phyloP scores from a whole-genome alignment of 1,140 invertebrate species.

The Conopomorpha cramerella region DNA sequence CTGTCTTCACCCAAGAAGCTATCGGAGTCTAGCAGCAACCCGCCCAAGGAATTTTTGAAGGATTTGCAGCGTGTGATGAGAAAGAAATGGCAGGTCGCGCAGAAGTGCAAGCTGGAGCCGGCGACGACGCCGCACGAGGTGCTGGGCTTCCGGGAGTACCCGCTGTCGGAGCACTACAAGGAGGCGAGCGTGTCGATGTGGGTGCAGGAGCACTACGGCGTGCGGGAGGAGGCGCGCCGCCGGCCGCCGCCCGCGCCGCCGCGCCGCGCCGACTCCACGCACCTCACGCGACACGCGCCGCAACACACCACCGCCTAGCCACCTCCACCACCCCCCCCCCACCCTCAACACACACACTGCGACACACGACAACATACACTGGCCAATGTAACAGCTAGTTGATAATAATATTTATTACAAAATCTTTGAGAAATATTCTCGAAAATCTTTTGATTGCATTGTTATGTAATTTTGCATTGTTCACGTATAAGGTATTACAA shows the following conservation, averaged over 20 bases:
- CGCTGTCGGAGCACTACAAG: slow-evolving; percentile 71
- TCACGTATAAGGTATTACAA: too few species aligned
- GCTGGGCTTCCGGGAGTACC: slow-evolving; percentile 83
- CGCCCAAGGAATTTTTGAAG: slow-evolving; percentile 81
- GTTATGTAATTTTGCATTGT: too few species aligned
- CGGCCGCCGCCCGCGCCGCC: slow-evolving; percentile 44
- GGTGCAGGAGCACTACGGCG: slow-evolving; percentile 87
- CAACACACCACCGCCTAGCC: slow-evolving; percentile 12
- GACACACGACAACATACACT: too few species aligned
- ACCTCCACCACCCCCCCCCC: too few species aligned
- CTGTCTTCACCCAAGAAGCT: slow-evolving; percentile 76
- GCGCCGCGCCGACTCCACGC: slow-evolving; percentile 42
- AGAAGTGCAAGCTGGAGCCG: slow-evolving; percentile 85
- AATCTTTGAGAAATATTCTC: too few species aligned
- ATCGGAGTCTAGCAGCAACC: slow-evolving; percentile 71
- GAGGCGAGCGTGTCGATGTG: slow-evolving; percentile 86
- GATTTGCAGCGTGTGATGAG: slow-evolving; percentile 90
- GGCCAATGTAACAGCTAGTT: too few species aligned
- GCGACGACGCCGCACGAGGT: slow-evolving; percentile 88
- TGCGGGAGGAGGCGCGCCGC: slow-evolving; percentile 11
- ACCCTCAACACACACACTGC: too few species aligned
- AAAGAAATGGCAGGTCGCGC: slow-evolving; percentile 92
- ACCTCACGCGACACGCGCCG: slow-evolving; percentile 22
- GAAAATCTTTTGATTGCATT: too few species aligned
- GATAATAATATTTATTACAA: too few species aligned